Conservation (phyloP, 2,113 vertebrate species). For the Pseudorectes ferrugineus region DNA sequence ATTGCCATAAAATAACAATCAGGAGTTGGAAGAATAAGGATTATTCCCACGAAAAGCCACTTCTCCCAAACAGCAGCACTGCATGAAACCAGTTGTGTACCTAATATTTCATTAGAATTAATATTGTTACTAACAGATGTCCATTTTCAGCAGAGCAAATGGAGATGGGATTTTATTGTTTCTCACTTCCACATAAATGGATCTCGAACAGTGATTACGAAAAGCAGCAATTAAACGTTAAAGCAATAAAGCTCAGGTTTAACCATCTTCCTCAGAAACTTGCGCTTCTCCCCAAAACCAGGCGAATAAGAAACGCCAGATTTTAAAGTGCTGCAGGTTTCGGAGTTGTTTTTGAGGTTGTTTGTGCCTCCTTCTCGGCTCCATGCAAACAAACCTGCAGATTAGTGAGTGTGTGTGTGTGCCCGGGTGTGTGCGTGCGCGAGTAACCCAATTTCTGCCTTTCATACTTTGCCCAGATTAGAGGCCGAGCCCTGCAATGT, state of each 20-base stretch:
- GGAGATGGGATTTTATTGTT: constrained; percentile 66
- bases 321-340: not conserved
- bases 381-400: not conserved
- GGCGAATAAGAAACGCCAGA: not conserved
- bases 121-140: constrained; percentile 63
- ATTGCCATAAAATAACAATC: constrained; percentile 23
- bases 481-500: constrained; percentile 23
- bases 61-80: constrained; percentile 44
- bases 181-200: constrained; percentile 61
- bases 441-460: constrained; percentile 61
- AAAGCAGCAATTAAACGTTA: constrained; percentile 46
- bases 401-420: not conserved
- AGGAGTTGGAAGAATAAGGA: constrained; percentile 21
- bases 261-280: not conserved
- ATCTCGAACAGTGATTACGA: constrained; percentile 48
- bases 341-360: not conserved
- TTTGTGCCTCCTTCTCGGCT: not conserved
- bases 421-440: not conserved
- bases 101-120: constrained; percentile 64
- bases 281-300: not conserved
- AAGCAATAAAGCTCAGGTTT: constrained; percentile 12
- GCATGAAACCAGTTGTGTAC: constrained; percentile 55
- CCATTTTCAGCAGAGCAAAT: constrained; percentile 39
- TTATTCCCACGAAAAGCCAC: constrained; percentile 32
- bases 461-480: constrained; percentile 51